Evolutionary conservation across 1,140 invertebrate genomes (phyloP).

Genomic region (Hermetia illucens): DNA sequence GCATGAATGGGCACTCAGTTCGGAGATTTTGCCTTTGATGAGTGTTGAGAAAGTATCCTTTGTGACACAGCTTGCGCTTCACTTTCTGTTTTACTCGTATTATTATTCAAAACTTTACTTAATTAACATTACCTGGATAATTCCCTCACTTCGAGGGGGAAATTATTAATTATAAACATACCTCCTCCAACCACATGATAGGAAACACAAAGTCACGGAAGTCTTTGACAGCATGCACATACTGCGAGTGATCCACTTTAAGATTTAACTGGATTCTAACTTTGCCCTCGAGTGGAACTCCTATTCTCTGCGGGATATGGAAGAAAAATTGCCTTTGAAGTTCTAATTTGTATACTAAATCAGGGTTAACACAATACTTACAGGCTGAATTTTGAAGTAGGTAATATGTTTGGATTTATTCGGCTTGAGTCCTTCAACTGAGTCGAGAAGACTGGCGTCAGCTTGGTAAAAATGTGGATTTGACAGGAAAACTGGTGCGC

Average conservation of each 20-base stretch:
- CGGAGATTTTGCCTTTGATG: too few relatives aligned
- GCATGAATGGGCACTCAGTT: too few relatives aligned
- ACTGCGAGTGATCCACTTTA: constrained; percentile 55
- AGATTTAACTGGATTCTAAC: constrained; percentile 69
- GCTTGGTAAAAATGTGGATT: constrained; percentile 81
- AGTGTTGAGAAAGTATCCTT: too few relatives aligned
- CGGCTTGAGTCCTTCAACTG: constrained; percentile 60
- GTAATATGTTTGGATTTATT: constrained; percentile 54
- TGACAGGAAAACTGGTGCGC: constrained; percentile 72
- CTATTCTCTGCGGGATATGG: constrained; percentile 55
- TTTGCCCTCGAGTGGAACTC: constrained; percentile 67
- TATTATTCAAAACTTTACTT: too few relatives aligned
- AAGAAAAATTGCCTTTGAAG: neutral
- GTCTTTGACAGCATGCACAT: constrained; percentile 53
- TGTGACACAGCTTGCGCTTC: too few relatives aligned
- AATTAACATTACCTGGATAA: too few relatives aligned
- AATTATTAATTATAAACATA: constrained; percentile 32
- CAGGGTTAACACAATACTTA: constrained; percentile 35
- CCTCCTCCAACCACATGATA: constrained; percentile 78
- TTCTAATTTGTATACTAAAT: neutral
- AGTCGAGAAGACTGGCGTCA: constrained; percentile 51
- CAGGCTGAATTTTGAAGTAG: constrained; percentile 76
- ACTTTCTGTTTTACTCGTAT: too few relatives aligned
- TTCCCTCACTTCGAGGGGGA: too few relatives aligned
- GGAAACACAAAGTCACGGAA: constrained; percentile 72